Percentiles rank a stretch among this genome's conserved stretches.
These are phyloP conservation scores for Riparia riparia DNA, from an alignment of 2,113 vertebrate species.

Conservation along the genomic window DNA sequence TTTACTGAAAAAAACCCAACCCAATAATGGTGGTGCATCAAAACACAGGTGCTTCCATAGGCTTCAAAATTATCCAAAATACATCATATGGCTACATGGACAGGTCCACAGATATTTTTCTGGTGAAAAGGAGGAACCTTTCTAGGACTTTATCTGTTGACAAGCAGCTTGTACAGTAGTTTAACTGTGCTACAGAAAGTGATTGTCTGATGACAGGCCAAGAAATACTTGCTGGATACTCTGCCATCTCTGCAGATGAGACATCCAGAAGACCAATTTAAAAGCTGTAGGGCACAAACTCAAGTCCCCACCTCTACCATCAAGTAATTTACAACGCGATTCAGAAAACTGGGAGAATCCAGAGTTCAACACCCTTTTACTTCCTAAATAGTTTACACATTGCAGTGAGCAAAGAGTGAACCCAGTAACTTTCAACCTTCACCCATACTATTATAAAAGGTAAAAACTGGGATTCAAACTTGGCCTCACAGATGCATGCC, in stretches of 20 bases:
- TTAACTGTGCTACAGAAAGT: background rate
- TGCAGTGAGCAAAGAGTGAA: background rate
- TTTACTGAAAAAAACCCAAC: background rate
- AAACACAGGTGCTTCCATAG: background rate
- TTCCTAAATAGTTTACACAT: background rate
- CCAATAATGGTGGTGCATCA: background rate
- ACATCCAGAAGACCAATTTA: background rate
- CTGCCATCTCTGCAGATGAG: background rate
- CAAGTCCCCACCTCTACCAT: background rate
- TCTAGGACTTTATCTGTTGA: background rate
- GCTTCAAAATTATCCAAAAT: background rate
- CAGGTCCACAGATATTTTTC: background rate
- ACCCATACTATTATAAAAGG: background rate
- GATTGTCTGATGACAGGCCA: slow-evolving; percentile 41
- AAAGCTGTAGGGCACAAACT: background rate
- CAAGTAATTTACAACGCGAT: background rate
- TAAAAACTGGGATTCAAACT: background rate
- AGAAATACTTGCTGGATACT: background rate
- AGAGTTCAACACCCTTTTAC: background rate
- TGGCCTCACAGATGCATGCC: background rate
- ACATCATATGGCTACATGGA: background rate
- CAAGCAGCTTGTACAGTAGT: background rate
- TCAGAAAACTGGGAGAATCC: background rate
- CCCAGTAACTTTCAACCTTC: background rate
- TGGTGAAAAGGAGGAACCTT: background rate